Evolutionary conservation across 2,797 vertebrate genomes (phyloP).

Genomic region (Aulostomus chinensis): DNA sequence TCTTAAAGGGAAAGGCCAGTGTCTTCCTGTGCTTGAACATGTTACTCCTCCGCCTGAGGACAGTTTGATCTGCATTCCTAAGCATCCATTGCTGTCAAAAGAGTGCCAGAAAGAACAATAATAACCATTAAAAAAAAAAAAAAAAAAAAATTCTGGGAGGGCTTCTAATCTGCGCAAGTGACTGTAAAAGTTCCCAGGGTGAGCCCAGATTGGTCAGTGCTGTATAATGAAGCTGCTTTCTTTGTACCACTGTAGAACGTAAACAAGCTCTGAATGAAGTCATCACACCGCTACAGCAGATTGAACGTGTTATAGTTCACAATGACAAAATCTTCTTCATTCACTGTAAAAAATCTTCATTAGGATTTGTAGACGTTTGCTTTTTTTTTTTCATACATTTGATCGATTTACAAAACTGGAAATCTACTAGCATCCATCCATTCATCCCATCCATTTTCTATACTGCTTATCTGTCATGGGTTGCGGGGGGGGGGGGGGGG

Average conservation of each 20-base stretch:
- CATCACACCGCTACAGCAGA: constrained; percentile 5
- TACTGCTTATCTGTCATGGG: no score
- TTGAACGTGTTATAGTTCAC: no score
- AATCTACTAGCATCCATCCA: no score
- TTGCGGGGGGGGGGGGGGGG: no score
- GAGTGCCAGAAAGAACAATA: constrained; percentile 48
- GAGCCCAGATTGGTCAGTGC: constrained; percentile 38
- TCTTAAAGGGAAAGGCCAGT: constrained; percentile 53
- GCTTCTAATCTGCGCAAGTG: constrained; percentile 40
- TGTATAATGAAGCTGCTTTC: constrained; percentile 46
- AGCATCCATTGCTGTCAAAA: constrained; percentile 33
- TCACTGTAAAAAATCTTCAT: no score
- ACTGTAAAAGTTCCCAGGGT: constrained; percentile 50
- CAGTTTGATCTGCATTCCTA: constrained; percentile 54
- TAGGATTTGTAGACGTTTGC: no score
- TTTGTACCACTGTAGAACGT: constrained; percentile 20
- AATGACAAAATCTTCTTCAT: no score
- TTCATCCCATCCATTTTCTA: no score
- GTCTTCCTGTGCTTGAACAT: constrained; percentile 22
- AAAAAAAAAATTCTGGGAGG: constrained; percentile 49
- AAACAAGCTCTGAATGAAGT: constrained; percentile 22
- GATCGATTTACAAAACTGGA: no score
- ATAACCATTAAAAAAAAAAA: no score
- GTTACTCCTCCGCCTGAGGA: constrained; percentile 20
- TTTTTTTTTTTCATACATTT: no score